Evolutionary conservation across 2,888 invertebrate species (phyloP).

Genomic region (Diaprepes abbreviatus): DNA sequence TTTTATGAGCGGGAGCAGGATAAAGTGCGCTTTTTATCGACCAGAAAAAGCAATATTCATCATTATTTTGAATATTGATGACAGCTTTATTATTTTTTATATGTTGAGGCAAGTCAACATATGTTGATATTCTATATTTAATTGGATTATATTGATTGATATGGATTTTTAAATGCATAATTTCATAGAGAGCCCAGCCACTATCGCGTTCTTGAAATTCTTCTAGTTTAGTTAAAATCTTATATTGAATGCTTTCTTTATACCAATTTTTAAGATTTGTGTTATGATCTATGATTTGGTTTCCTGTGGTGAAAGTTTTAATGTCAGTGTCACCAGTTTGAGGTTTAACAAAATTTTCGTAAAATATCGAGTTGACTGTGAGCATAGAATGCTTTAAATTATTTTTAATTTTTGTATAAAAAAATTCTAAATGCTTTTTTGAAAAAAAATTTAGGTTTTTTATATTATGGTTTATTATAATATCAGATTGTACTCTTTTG

Average conservation of each 20-base stretch:
- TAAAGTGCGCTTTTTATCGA: conserved; percentile 14
- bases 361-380: conserved; percentile 27
- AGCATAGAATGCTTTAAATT: conserved; percentile 20
- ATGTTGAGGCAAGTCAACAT: conserved; percentile 51
- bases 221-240: not conserved
- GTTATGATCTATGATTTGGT: conserved; percentile 15
- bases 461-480: conserved; percentile 22
- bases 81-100: conserved; percentile 51
- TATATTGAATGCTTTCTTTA: not conserved
- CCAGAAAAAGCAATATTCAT: conserved; percentile 39
- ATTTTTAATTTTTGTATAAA: conserved; percentile 6
- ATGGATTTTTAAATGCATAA: conserved; percentile 34
- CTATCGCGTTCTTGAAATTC: conserved; percentile 26
- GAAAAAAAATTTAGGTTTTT: conserved; percentile 24
- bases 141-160: conserved; percentile 54
- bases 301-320: conserved; percentile 26
- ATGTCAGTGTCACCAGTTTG: conserved; percentile 21
- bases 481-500: conserved; percentile 12
- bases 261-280: conserved; percentile 19
- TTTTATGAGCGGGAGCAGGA: conserved; percentile 7
- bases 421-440: conserved; percentile 14
- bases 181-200: conserved; percentile 22
- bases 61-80: conserved; percentile 56
- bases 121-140: conserved; percentile 48
- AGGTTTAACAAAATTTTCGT: conserved; percentile 24